Percentiles rank a stretch among this genome's conserved stretches.
These are phyloP conservation scores for Morpho deidamia DNA, from an alignment of 2,888 invertebrate species.

Conservation along the genomic window DNA sequence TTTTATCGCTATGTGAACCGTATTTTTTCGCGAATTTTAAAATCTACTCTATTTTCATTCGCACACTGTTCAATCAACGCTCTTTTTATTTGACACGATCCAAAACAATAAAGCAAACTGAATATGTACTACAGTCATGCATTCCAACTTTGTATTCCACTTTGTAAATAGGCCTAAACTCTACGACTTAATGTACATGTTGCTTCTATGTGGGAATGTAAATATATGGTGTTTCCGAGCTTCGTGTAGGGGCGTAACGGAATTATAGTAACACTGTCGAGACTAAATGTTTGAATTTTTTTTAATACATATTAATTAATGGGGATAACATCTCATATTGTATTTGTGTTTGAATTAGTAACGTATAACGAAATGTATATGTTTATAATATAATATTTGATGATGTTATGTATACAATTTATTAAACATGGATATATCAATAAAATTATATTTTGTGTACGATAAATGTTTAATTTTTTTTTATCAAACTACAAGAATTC, in stretches of 20 bases:
- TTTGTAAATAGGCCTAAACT: slow-evolving; percentile 75
- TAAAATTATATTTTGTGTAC: slow-evolving; percentile 80
- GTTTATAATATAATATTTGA: slow-evolving; percentile 79
- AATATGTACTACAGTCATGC: slow-evolving; percentile 65
- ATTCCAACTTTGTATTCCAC: slow-evolving; percentile 74
- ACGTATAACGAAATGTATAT: slow-evolving; percentile 78
- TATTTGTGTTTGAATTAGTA: slow-evolving; percentile 76
- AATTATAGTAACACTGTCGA: slow-evolving; percentile 41
- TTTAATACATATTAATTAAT: slow-evolving; percentile 56
- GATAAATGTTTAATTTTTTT: slow-evolving; percentile 64
- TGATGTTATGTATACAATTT: slow-evolving; percentile 79
- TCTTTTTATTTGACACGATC: no score
- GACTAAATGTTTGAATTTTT: slow-evolving; percentile 57
- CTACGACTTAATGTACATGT: slow-evolving; percentile 66
- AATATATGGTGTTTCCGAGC: slow-evolving; percentile 62
- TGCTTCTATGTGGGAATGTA: slow-evolving; percentile 67
- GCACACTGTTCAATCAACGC: no score
- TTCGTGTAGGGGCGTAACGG: slow-evolving; percentile 43
- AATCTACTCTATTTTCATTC: no score
- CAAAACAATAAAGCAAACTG: slow-evolving; percentile 47
- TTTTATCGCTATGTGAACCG: no score
- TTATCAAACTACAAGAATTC: slow-evolving; percentile 21
- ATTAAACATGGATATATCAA: slow-evolving; percentile 79
- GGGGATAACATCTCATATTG: slow-evolving; percentile 78
- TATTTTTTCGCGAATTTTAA: no score